Evolutionary conservation across 2,797 vertebrate species (phyloP), one percentile per base, ranked within the genome.

Genomic region (Kryptolebias ocellatus): DNA sequence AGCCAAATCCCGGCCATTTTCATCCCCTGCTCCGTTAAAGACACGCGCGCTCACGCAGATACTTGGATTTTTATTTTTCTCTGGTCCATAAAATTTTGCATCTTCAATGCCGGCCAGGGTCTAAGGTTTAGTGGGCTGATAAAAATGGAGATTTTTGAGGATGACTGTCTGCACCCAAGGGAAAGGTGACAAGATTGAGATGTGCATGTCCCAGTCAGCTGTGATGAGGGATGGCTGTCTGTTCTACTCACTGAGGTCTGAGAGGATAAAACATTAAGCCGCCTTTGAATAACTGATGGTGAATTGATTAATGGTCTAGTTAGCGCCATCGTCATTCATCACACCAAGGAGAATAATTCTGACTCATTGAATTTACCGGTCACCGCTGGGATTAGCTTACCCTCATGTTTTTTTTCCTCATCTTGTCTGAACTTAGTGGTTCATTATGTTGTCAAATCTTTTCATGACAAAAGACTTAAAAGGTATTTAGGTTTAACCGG

Each of bases 131-230:
- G 75, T 73, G 69, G 52, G 83, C 84, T 83, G 87, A 89, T 88
- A 86, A 90, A 89, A 89, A 87, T 86, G 83, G 83, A 85, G 89
- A 84, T 88, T 90, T 44, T 84, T 85, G 83, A 81, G 74, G 80
- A 71, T 70, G 83, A 64, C 70, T 74, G 76, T 84, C 63, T 70
- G 78, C 18, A 72, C 85, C 83, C 67, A 71, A 73, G 71, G 80
- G 78, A 72, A 67, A 79, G 85, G 87, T 89, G 90, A 90, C 87
- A 90, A 86, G 88, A 91, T 87, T 90, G 86, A 92, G 89, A 87
- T 84, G 85, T 87, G 85, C 81, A 79, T 73, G 83, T 82, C 70
- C 77, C 78, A 65, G 81, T 75, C 71, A 74, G 60, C 73, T 61
- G 78, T 57, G 84, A 88, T 90, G 89, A 90, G 81, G 70, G 80